These are phyloP conservation scores for Lochmaea crataegi DNA, from an alignment of 2,888 invertebrate species.

Conservation along the genomic window DNA sequence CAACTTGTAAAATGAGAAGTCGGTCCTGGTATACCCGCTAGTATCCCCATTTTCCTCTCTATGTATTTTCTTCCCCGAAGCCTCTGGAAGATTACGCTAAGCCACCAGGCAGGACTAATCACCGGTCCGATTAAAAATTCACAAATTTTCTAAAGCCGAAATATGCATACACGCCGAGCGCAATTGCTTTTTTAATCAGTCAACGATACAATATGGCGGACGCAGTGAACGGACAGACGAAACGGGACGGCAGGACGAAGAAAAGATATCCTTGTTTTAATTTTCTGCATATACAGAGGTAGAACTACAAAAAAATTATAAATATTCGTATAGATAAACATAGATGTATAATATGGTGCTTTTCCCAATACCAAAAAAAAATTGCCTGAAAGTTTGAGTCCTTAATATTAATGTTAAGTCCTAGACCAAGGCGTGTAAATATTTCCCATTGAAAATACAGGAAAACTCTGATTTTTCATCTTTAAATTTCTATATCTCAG, in stretches of 20 bases:
- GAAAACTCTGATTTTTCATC: too few species aligned
- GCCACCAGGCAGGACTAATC: slow-evolving; percentile 49
- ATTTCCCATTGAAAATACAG: too few species aligned
- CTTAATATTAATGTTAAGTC: too few species aligned
- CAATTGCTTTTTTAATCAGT: slow-evolving; percentile 43
- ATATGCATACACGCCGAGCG: slow-evolving; percentile 38
- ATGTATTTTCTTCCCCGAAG: slow-evolving; percentile 17
- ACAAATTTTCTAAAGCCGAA: slow-evolving; percentile 43
- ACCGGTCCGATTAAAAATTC: slow-evolving; percentile 53
- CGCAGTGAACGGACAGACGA: slow-evolving; percentile 1
- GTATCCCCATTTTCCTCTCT: slow-evolving; percentile 10
- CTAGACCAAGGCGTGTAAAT: too few species aligned
- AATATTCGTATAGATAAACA: not conserved
- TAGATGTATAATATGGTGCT: too few species aligned
- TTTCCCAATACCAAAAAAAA: too few species aligned
- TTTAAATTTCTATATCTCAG: too few species aligned
- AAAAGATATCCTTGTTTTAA: slow-evolving; percentile 12
- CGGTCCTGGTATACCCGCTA: not conserved
- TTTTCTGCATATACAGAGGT: slow-evolving; percentile 6
- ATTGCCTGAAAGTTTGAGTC: too few species aligned
- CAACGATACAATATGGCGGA: slow-evolving; percentile 37
- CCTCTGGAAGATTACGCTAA: slow-evolving; percentile 37
- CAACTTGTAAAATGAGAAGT: not conserved
- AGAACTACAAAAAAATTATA: not conserved
- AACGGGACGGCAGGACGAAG: slow-evolving; percentile 6